Base-by-base conservation (phyloP, 1,140 invertebrate genomes). In the Apis cerana region DNA sequence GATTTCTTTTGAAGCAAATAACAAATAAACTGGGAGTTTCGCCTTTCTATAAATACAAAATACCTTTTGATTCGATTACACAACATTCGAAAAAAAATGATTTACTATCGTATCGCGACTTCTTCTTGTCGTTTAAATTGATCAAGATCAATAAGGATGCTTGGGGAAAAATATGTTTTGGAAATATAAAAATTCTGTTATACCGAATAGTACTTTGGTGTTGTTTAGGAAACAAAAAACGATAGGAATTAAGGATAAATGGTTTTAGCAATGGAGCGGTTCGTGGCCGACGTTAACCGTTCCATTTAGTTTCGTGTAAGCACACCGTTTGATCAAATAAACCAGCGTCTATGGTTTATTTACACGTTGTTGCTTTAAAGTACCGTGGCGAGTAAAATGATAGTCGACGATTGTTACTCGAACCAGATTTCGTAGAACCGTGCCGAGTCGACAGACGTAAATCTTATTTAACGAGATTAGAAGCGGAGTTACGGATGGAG, bases 361-460 rank as follows among this genome's bases (percentile, higher is more conserved):
- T 92, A 90, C 84, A 83, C 72, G 85, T 80, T 67, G 75, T 75
- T 79, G 80, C 67, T 76, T 89, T 85, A 83, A 90, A 91, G 76
- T 91, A 90, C 87, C 80, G 74, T 76, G 78, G 78, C 59, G 85
- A 83, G 89, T 89, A 89, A 92, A 91, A 91, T 86, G 91, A 89
- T 92, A 91, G 88, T 90, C 90, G 81, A 79, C 79, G 71, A 84
- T 80, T 75, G 82, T 87, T 91, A 88, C 86, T 89, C 50, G 81
- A 86, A 56, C 68, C 68, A 87, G 72, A 84, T 85, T 90, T 89
- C 90, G 80, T 75, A 84, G 82, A 88, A 90, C 64, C 62, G 33
- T 43, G 50, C 21, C 56, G 75, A 85, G 50, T 81, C 64, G 83
- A 87, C 75, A 71, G 19, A 77, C 75, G 76, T 85, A 83, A 87